Base-by-base conservation (phyloP, 1,140 invertebrate species). In the Amyelois transitella region DNA sequence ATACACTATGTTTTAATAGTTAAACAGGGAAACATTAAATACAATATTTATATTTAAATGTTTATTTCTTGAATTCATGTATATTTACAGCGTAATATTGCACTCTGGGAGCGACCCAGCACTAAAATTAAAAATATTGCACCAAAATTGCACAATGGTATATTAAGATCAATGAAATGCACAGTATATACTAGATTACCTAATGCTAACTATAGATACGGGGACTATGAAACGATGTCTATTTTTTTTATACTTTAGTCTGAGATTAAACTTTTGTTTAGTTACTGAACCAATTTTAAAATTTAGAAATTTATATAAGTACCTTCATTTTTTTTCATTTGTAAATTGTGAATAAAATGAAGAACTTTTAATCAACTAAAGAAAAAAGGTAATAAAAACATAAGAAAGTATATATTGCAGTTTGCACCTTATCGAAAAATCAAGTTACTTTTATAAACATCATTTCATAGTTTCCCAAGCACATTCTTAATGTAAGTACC, bases 81-180 rank as follows among this genome's bases (percentile, higher is more conserved):
- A 45, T 75, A 75, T 75, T 69, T 75, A 75, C 72, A 75, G 49
- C 43, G 44, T 51, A 59, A 65, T 71, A 74, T 69, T 75, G 69
- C 72, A 75, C 69, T 52, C 45, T 57, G 60, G 55, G 24, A 62
- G 54, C 44, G 43, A 58, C 53, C 60, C 50, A 47, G 55, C 53
- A 64, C 60, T 60, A 25, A 58, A 43, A 10, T 56, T 44, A 5
- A 38, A 51, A 48, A 62, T 66, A 70, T 70, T 70, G 68, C 68
- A 70, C 68, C 25, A 22, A 69, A 19, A 70, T 70, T 70, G 67
- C 67, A 70, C 67, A 52, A 38, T 38, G 32, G 28, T 56, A 62
- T 59, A 56, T 49, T 56, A 62, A 66, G 57, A 62, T 60, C 54
- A 55, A 61, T 48, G 45, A 53, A 58, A 53, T 58, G 45, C 51